Evolutionary conservation across 1,140 invertebrate genomes (phyloP).

Genomic region (Pollicipes pollicipes): DNA sequence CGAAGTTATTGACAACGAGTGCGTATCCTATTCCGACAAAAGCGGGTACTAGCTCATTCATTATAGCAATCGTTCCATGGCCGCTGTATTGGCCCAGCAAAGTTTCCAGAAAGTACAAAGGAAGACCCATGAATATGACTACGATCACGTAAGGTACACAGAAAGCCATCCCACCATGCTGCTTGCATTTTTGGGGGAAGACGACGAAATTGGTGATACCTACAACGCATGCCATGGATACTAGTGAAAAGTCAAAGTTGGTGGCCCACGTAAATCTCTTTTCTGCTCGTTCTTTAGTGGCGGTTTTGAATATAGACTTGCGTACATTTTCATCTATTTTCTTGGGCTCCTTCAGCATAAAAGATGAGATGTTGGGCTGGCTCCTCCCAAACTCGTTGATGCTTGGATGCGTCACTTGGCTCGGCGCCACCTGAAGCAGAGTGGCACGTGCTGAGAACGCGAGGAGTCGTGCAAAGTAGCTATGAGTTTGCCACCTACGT

Average conservation of each 20-base stretch:
- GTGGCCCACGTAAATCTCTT: background rate
- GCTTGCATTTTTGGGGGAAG: background rate
- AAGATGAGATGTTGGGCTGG: too few relatives aligned
- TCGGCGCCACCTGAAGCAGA: background rate
- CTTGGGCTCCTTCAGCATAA: too few relatives aligned
- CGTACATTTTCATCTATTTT: background rate
- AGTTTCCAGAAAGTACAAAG: background rate
- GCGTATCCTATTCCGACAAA: background rate
- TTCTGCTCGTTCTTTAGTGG: background rate
- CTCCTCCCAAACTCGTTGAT: background rate
- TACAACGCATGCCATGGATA: background rate
- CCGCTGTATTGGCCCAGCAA: background rate
- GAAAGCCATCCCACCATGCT: background rate
- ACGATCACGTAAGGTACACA: background rate
- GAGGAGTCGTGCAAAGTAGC: too few relatives aligned
- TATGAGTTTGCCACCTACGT: too few relatives aligned
- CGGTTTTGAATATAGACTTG: background rate
- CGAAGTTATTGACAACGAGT: background rate
- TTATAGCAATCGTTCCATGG: background rate
- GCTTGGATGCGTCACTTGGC: background rate
- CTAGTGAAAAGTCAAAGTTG: background rate
- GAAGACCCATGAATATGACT: background rate
- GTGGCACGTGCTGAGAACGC: too few relatives aligned
- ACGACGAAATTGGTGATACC: background rate
- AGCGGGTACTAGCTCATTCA: background rate